These are phyloP conservation scores for Apamea sordens DNA, from an alignment of 2,888 invertebrate genomes.

Conservation along the genomic window DNA sequence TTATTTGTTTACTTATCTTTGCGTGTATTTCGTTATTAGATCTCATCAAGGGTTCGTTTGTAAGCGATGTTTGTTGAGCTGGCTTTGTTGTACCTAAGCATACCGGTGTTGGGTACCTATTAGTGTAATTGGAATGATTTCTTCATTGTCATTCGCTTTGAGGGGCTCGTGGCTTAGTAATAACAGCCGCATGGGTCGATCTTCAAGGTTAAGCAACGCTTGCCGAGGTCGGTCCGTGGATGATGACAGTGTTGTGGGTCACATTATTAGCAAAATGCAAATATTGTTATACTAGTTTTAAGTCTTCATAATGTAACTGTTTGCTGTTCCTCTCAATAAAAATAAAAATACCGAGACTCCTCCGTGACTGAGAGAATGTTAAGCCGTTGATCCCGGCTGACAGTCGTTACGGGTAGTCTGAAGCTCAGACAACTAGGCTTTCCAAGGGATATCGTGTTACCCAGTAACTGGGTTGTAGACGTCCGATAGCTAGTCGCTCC, in stretches of 20 bases:
- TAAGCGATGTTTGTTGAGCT: slow-evolving; percentile 37
- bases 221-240: not conserved
- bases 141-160: slow-evolving; percentile 4
- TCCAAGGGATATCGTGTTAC: too few relatives aligned
- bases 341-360: not conserved
- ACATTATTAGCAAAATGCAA: too few relatives aligned
- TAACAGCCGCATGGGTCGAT: not conserved
- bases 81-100: slow-evolving; percentile 6
- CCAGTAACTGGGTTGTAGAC: too few relatives aligned
- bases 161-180: not conserved
- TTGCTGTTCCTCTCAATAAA: too few relatives aligned
- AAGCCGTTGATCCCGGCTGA: not conserved
- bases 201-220: not conserved
- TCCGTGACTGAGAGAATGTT: not conserved
- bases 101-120: slow-evolving; percentile 18
- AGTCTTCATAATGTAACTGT: too few relatives aligned
- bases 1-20: slow-evolving; percentile 74
- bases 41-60: slow-evolving; percentile 55
- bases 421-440: not conserved
- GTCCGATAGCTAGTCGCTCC: too few relatives aligned
- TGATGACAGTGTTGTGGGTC: too few relatives aligned
- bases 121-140: slow-evolving; percentile 36
- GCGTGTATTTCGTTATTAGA: slow-evolving; percentile 68
- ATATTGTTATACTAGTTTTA: too few relatives aligned
- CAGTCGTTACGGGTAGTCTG: too few relatives aligned